Evolutionary conservation across 2,797 vertebrate species (phyloP), one percentile per base, ranked within the genome.

Genomic region (Eulemur coronatus): DNA sequence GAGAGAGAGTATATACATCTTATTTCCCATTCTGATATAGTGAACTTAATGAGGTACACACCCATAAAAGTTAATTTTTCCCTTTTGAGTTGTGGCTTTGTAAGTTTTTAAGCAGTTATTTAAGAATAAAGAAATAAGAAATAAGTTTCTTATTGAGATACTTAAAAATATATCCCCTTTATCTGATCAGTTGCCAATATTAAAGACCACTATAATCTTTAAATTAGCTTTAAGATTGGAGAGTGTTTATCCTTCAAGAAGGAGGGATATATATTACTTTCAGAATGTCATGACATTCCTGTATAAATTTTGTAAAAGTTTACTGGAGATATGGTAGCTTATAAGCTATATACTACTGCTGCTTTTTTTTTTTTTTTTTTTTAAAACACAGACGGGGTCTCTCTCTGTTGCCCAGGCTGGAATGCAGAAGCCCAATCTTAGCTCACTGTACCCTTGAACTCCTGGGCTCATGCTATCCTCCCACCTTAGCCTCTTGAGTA

Each of bases 301-400:
- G 94, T 79, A 87, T 87, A 80, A 69, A 84, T 30, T 95, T 91
- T 80, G 17, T 82, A 89, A 79, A 92, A 82, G 12, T 95, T 72
- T 84, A 75, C 43, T 87, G 26, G 69, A 88, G 80, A 79, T 63
- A 48, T 59, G 22, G 30, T 89, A 79, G 61, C 13, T 69, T 82
- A 7, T 86, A 82, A 92, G 10, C 67, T 70, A 22, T 67, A 33
- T 63, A 50, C 24, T 88, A 33, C 61, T 33, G 61, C 33, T n/a
- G 33, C 33, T n/a, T 28, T 28, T 63, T 63, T 33, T 63, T 63
- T 33, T 61, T 33, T n/a, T 65, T 65, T 65, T 14, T 61, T 28
- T 28, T 28, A 5, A 1, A n/a, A 65, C 33, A 65, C 63, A 65
- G 61, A 65, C 1, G 15, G 15, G 15, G 33, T 65, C 63, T 65